A percentile compares a stretch with the other conserved stretches of the same genome.
Conservation (phyloP, 2,113 vertebrate genomes). For the Eurypyga helias region DNA sequence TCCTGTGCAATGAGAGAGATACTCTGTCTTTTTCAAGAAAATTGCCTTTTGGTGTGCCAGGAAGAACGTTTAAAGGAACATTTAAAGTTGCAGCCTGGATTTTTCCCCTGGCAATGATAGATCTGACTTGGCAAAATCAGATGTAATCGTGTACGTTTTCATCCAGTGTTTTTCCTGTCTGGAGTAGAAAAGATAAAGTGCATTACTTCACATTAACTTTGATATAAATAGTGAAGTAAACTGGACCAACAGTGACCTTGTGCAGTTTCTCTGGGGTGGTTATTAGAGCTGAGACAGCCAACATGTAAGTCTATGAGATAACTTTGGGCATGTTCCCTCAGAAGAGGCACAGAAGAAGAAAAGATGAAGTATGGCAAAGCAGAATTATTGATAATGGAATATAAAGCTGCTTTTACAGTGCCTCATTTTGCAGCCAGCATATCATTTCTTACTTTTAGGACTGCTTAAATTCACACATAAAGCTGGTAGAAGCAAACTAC, state of each 20-base stretch:
- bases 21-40: neutral
- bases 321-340: neutral
- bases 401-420: neutral
- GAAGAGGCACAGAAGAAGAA: neutral
- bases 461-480: neutral
- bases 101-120: neutral
- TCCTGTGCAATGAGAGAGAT: neutral
- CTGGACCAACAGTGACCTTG: neutral
- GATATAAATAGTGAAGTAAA: neutral
- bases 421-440: neutral
- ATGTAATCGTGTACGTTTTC: neutral
- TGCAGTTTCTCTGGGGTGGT: neutral
- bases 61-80: neutral
- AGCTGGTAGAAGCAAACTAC: slow-evolving; percentile 1
- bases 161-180: neutral
- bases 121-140: neutral
- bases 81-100: neutral
- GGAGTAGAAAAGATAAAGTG: neutral
- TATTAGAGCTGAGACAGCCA: neutral
- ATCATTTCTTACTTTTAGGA: neutral
- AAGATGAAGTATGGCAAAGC: neutral
- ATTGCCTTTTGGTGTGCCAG: neutral
- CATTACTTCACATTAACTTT: neutral
- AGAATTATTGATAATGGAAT: neutral
- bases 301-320: neutral